Evolutionary conservation across 1,140 invertebrate species (phyloP), one percentile per base, ranked within the genome.

Genomic region (Potamilus streckersoni): DNA sequence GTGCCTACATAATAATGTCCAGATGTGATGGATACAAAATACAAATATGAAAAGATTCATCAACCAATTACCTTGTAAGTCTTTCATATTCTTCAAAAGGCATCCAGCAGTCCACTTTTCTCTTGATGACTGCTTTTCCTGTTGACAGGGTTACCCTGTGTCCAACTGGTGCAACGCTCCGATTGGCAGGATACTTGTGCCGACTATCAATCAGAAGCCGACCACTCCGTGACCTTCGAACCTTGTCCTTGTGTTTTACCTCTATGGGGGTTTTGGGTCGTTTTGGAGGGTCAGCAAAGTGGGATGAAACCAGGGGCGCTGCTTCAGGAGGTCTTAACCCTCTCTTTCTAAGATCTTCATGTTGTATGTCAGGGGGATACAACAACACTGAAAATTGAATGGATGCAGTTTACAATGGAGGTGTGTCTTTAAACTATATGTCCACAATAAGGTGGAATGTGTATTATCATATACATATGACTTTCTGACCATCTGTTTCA

Each of bases 31-130:
- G 11, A 49, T 49, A 1, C 38, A 49, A 49, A 49, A 8, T 49
- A 49, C 38, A 49, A 49, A 6, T 49, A 49, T 49, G 38, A 49
- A 49, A 49, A 31, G 27, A 49, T 49, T 49, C 38, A 49, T 49
- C 0, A 49, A 2, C 13, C 65, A 69, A 56, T 73, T 80, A 88
- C 87, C 83, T 81, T 69, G 85, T 89, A 4, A 88, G 80, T 74
- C 75, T 81, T 66, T 84, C 83, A 79, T 87, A 89, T 67, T 89
- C 84, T 71, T 89, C 88, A 84, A 87, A 89, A 23, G 86, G 85
- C 87, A 89, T 87, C 87, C 88, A 89, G 78, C 82, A 84, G 74
- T 89, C 84, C 0, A 84, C 79, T 63, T 82, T 82, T 17, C 82
- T 67, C 17, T 75, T 69, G 16, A 89, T 83, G 11, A 85, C 65